These are phyloP conservation scores for Rhabdornis inornatus DNA, from an alignment of 2,113 vertebrate species.

Conservation along the genomic window DNA sequence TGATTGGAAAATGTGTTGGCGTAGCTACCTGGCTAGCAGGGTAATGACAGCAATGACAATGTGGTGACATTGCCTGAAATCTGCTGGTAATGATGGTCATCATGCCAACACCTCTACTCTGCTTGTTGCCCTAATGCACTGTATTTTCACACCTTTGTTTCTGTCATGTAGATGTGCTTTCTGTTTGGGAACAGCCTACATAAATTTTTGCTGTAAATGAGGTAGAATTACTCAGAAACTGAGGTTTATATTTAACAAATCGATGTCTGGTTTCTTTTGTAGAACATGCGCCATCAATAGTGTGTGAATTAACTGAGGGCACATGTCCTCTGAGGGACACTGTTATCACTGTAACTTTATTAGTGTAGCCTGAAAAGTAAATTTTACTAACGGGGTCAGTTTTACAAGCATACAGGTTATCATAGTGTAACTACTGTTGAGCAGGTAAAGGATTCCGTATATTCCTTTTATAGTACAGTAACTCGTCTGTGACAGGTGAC, in stretches of 20 bases:
- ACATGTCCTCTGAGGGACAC: background rate
- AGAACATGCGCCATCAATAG: background rate
- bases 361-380: background rate
- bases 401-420: background rate
- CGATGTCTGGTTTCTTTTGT: background rate
- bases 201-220: background rate
- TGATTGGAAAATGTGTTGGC: background rate
- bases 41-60: background rate
- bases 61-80: background rate
- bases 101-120: background rate
- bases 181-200: background rate
- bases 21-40: background rate
- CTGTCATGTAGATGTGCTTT: background rate
- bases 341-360: background rate
- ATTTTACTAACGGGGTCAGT: background rate
- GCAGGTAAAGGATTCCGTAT: background rate
- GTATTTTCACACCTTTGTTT: background rate
- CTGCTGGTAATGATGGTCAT: background rate
- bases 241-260: background rate
- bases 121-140: background rate
- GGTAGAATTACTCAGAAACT: background rate
- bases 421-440: background rate
- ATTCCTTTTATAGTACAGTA: background rate
- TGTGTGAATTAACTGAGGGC: background rate
- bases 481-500: background rate